Evolutionary conservation across 2,797 vertebrate species (phyloP).

Genomic region (Chloroceryle amazona): DNA sequence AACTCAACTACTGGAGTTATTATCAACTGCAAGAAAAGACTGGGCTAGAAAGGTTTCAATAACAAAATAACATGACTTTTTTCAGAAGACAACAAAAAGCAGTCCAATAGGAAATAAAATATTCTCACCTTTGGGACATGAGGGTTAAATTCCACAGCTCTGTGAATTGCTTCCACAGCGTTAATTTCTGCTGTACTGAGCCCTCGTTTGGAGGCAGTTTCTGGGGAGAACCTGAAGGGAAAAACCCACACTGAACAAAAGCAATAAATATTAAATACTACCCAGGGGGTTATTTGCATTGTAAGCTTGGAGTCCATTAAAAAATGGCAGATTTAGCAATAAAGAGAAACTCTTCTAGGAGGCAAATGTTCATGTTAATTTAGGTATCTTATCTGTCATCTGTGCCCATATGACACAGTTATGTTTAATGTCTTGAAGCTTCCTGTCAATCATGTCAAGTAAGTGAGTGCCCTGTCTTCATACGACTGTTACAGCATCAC

Average conservation of each 20-base stretch:
- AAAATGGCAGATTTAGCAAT: conserved; percentile 2
- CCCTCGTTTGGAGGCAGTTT: conserved; percentile 95
- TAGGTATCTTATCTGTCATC: neutral
- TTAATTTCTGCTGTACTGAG: conserved; percentile 99
- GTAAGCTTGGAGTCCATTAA: neutral
- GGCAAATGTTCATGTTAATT: neutral
- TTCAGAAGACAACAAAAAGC: neutral
- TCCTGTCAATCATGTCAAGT: neutral
- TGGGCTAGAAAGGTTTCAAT: neutral
- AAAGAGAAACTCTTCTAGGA: neutral
- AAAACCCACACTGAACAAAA: conserved; percentile 45
- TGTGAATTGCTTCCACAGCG: conserved; percentile 99
- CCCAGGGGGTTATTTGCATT: neutral
- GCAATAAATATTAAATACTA: conserved; percentile 4
- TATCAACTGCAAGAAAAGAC: neutral
- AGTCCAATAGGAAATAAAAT: neutral
- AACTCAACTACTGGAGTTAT: neutral
- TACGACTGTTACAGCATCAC: neutral
- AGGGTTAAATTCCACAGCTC: conserved; percentile 99
- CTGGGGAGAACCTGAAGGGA: conserved; percentile 92
- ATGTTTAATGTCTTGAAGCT: neutral
- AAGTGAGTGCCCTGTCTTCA: neutral
- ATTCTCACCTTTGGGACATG: conserved; percentile 96
- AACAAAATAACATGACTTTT: neutral
- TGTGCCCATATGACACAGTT: neutral